Conservation (phyloP, 92 coral and sea anemone species). For the Palythoa grandiflora region DNA sequence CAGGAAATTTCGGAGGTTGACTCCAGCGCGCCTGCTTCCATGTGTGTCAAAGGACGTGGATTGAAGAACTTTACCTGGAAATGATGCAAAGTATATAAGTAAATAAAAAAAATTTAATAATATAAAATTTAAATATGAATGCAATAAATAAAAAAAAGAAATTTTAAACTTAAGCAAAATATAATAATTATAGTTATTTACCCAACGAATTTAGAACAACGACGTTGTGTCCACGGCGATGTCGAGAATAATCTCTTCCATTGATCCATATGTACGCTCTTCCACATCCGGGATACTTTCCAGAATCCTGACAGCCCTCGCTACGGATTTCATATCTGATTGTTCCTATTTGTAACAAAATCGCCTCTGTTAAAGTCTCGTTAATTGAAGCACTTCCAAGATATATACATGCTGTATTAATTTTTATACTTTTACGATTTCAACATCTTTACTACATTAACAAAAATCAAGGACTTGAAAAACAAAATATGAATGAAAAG, state of each 20-base stretch:
- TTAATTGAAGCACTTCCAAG: too few species aligned
- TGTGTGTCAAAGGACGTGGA: slow-evolving; percentile 28
- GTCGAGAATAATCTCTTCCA: slow-evolving; percentile 32
- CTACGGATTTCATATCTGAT: slow-evolving; percentile 40
- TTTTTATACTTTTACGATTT: too few species aligned
- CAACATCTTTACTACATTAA: too few species aligned
- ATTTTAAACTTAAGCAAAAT: neutral
- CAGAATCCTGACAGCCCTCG: slow-evolving; percentile 13
- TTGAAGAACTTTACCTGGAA: slow-evolving; percentile 24
- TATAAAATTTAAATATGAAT: neutral
- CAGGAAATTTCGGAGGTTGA: neutral
- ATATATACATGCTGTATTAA: too few species aligned
- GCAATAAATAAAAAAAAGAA: too few species aligned
- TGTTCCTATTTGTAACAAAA: neutral
- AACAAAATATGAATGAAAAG: too few species aligned
- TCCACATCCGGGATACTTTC: slow-evolving; percentile 34
- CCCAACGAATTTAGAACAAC: slow-evolving; percentile 8
- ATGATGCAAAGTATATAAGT: neutral
- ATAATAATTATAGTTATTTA: neutral
- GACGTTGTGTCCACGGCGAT: slow-evolving; percentile 40
- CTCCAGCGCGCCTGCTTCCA: slow-evolving; percentile 25
- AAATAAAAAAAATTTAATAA: neutral
- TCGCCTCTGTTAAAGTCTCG: neutral
- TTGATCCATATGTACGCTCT: slow-evolving; percentile 25
- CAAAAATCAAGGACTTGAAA: too few species aligned